Evolutionary conservation across 1,140 invertebrate genomes (phyloP), one percentile per base, ranked within the genome.

Genomic region (Sycophila sp.): DNA sequence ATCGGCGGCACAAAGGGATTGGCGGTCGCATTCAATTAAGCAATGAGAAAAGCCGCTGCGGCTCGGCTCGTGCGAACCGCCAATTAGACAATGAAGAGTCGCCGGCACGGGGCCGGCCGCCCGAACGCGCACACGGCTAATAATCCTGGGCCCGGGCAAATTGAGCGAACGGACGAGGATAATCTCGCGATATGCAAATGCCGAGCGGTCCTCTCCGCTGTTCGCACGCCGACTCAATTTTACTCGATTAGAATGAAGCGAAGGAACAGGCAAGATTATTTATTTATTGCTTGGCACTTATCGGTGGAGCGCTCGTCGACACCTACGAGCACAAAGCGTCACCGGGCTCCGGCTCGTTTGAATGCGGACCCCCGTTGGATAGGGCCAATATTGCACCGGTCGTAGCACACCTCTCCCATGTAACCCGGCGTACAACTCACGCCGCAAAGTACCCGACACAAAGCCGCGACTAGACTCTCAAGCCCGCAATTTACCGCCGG

Each of bases 151-250:
- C 15, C 65, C 42, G 22, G 24, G 13, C 34, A 69, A 62, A 69
- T 63, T 69, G 67, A 53, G 58, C 62, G 56, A n/a, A 53, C 26
- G 56, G 45, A 34, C 11, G 7, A 0, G 30, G 53, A 71, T 60
- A 51, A 59, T 71, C 59, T 71, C 68, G 38, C n/a, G 32, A 56
- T 49, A 71, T 65, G 69, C 62, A 65, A 71, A 71, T 71, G 26
- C 49, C 30, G 19, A n/a, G n/a, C n/a, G n/a, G n/a, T n/a, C n/a
- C n/a, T n/a, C n/a, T n/a, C n/a, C n/a, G n/a, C n/a, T n/a, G 56
- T 22, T 6, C 2, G 6, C 32, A 10, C 60, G 5, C 2, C 19
- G 26, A 8, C 19, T 0, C 11, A 17, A 24, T 30, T 34, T 56
- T 67, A 45, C 53, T n/a, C n/a, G n/a, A n/a, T n/a, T n/a, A n/a